phyloP scores from a whole-genome alignment of 2,113 vertebrate species.

The Calonectris borealis region DNA sequence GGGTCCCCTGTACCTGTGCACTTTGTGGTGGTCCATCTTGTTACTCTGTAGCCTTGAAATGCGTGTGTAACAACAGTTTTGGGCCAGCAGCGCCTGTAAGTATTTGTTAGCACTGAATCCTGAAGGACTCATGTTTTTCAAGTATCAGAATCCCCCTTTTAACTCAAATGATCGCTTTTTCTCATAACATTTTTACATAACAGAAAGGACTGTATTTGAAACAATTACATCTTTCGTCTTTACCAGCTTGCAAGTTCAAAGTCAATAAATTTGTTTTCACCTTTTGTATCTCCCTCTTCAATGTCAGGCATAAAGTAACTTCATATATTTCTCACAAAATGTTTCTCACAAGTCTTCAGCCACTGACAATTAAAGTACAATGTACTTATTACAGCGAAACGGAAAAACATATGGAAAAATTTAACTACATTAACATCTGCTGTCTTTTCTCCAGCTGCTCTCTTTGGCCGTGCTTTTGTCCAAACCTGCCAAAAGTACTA shows the following conservation, averaged over 20 bases:
- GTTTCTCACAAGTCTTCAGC: conserved; percentile 19
- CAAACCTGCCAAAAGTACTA: conserved; percentile 48
- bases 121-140: background rate
- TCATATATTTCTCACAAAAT: background rate
- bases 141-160: background rate
- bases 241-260: background rate
- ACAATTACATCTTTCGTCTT: background rate
- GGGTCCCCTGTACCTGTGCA: background rate
- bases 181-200: background rate
- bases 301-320: background rate
- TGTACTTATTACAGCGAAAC: conserved; percentile 58
- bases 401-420: conserved; percentile 73
- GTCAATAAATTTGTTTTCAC: background rate
- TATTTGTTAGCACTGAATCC: background rate
- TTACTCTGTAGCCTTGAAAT: background rate
- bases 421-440: conserved; percentile 69
- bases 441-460: conserved; percentile 68
- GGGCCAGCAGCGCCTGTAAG: background rate
- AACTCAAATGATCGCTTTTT: background rate
- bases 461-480: conserved; percentile 46
- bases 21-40: background rate
- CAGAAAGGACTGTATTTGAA: background rate
- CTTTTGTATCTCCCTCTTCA: background rate
- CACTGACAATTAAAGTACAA: conserved; percentile 60
- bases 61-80: background rate